Conservation (phyloP, 2,113 vertebrate genomes). For the Morone saxatilis region DNA sequence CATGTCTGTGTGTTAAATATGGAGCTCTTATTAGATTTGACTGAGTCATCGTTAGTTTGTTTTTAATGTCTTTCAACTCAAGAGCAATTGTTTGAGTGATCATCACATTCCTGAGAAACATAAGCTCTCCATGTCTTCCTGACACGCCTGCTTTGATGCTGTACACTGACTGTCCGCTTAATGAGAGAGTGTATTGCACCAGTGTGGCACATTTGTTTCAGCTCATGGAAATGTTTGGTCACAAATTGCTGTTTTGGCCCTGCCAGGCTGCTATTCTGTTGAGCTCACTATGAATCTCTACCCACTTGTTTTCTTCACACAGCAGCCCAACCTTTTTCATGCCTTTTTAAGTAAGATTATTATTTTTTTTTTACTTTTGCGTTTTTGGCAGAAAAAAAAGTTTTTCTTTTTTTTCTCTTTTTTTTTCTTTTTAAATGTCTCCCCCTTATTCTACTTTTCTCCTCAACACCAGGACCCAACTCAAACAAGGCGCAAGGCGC, state of each 20-base stretch:
- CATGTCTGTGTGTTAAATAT: background rate
- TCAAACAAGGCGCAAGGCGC: slow-evolving; percentile 88
- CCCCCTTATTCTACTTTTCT: slow-evolving; percentile 86
- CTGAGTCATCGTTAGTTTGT: background rate
- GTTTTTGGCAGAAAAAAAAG: slow-evolving; percentile 67
- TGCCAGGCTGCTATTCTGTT: background rate
- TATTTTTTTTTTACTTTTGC: background rate
- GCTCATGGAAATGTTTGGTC: slow-evolving; percentile 7
- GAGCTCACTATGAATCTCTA: slow-evolving; percentile 4
- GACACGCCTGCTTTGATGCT: background rate
- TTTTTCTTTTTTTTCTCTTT: slow-evolving; percentile 63
- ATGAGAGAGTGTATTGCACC: background rate
- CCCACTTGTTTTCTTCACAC: slow-evolving; percentile 3
- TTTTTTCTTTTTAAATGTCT: slow-evolving; percentile 75
- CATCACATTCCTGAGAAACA: background rate
- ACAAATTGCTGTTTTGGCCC: slow-evolving; percentile 8
- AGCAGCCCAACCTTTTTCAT: background rate
- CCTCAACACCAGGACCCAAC: slow-evolving; percentile 91
- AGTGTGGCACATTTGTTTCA: background rate
- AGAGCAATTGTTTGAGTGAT: background rate
- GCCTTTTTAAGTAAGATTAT: slow-evolving; percentile 47
- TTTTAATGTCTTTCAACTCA: background rate
- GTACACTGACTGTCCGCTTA: background rate
- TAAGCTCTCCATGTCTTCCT: no score
- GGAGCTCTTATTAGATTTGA: background rate